These are phyloP conservation scores for Syrmaticus mikado DNA, from an alignment of 2,113 vertebrate genomes.

Conservation along the genomic window DNA sequence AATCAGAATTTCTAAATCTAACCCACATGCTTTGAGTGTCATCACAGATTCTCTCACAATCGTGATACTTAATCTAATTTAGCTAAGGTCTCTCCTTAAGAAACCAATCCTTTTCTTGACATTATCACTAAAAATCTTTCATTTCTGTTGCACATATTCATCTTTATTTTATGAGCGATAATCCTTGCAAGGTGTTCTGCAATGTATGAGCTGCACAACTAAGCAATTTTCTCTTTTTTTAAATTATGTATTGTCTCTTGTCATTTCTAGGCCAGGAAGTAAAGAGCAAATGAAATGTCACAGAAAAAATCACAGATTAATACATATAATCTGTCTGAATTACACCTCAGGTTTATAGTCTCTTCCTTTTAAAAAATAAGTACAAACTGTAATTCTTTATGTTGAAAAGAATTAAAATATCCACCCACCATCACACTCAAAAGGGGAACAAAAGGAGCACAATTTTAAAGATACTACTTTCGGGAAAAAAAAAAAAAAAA, in stretches of 20 bases:
- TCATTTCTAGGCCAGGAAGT: not conserved
- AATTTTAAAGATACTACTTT: not conserved
- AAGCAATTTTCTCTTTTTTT: not conserved
- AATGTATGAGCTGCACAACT: not conserved
- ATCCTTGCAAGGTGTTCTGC: not conserved
- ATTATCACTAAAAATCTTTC: not conserved
- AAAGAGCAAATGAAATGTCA: not conserved
- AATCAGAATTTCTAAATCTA: not conserved
- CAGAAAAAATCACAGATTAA: not conserved
- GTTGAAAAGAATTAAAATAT: not conserved
- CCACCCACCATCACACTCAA: not conserved
- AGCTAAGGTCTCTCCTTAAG: not conserved
- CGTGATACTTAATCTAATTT: not conserved
- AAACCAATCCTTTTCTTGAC: not conserved
- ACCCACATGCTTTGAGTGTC: not conserved
- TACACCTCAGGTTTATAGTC: not conserved
- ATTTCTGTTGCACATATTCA: not conserved
- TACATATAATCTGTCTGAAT: fast-evolving
- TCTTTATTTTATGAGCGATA: not conserved
- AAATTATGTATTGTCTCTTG: not conserved
- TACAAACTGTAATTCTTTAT: not conserved
- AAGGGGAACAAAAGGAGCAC: not conserved
- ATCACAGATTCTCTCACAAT: not conserved
- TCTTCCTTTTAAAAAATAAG: not conserved
- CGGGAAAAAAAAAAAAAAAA: not conserved